These are phyloP conservation scores for Mustelus asterias DNA, from an alignment of 2,113 vertebrate species.

Conservation along the genomic window DNA sequence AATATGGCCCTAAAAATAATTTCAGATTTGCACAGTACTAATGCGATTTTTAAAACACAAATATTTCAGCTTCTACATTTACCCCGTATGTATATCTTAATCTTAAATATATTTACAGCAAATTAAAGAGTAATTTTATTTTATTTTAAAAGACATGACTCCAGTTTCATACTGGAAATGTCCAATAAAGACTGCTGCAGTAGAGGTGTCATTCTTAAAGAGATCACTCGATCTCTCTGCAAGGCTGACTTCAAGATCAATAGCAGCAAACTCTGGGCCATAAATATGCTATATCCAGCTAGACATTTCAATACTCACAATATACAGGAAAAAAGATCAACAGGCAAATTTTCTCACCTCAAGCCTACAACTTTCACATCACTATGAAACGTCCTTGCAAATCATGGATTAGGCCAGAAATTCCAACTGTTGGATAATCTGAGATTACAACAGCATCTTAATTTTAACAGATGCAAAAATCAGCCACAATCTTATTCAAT, in stretches of 20 bases:
- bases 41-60: background rate
- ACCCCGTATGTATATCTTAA: background rate
- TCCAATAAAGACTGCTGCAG: background rate
- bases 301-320: too few relatives aligned
- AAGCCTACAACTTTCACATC: background rate
- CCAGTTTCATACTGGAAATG: background rate
- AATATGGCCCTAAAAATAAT: too few relatives aligned
- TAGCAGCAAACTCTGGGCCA: background rate
- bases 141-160: too few relatives aligned
- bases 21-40: too few relatives aligned
- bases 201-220: background rate
- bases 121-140: too few relatives aligned
- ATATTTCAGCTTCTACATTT: background rate
- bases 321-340: too few relatives aligned
- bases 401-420: background rate
- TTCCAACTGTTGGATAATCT: background rate
- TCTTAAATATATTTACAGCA: background rate
- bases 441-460: background rate
- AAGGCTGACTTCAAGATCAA: background rate
- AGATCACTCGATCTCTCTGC: background rate
- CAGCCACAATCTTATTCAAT: background rate
- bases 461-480: background rate
- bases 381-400: background rate
- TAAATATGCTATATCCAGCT: too few relatives aligned
- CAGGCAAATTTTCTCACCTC: too few relatives aligned